These are phyloP conservation scores for Heliothis subflexa DNA, from an alignment of 1,140 invertebrate species.

Conservation along the genomic window DNA sequence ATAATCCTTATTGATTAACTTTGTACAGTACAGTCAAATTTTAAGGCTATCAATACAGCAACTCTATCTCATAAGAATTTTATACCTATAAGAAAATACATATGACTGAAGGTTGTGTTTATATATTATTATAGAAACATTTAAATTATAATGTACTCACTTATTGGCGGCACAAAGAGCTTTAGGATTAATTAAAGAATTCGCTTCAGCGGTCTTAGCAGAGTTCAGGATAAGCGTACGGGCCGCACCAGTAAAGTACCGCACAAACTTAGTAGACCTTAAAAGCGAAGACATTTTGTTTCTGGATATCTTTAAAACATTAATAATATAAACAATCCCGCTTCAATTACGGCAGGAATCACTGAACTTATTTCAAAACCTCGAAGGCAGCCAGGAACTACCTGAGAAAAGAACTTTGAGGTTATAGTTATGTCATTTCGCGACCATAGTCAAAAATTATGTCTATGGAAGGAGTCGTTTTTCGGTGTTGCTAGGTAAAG, in stretches of 20 bases:
- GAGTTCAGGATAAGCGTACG: slow-evolving; percentile 88
- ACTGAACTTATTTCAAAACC: slow-evolving; percentile 18
- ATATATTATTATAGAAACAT: too few species aligned
- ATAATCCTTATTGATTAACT: too few species aligned
- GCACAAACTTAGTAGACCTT: slow-evolving; percentile 89
- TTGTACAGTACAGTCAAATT: too few species aligned
- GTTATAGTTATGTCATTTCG: slow-evolving; percentile 68
- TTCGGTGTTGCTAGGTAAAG: too few species aligned
- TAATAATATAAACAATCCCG: slow-evolving; percentile 24
- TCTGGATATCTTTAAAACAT: slow-evolving; percentile 55
- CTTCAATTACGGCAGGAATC: slow-evolving; percentile 10
- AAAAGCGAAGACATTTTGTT: slow-evolving; percentile 88
- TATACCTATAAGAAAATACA: too few species aligned
- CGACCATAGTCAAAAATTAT: background rate
- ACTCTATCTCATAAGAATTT: too few species aligned
- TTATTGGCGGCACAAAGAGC: slow-evolving; percentile 71
- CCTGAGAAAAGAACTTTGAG: slow-evolving; percentile 54
- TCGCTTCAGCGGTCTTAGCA: slow-evolving; percentile 79
- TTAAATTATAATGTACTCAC: slow-evolving; percentile 59
- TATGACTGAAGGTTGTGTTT: too few species aligned
- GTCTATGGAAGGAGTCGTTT: background rate
- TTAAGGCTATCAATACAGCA: too few species aligned
- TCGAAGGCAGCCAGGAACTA: slow-evolving; percentile 2
- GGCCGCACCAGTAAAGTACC: slow-evolving; percentile 89
- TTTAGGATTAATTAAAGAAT: slow-evolving; percentile 73